Base-by-base conservation (phyloP, 2,113 vertebrate species). In the Paracanthobrama guichenoti region DNA sequence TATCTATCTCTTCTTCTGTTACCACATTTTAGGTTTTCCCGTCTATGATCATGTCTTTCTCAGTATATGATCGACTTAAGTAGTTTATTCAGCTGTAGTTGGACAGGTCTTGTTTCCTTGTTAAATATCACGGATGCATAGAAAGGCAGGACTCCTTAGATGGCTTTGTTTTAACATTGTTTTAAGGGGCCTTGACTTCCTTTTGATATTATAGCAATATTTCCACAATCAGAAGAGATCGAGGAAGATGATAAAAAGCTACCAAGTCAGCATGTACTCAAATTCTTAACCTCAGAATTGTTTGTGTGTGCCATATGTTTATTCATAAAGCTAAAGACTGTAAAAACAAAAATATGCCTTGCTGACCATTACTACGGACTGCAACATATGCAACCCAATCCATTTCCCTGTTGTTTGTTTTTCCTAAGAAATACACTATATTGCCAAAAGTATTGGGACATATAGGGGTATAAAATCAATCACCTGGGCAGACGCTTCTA, bases 71-170 rank as follows among this genome's bases (percentile, higher is more conserved):
- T 84, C 57, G 92, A 93, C 90, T 92, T 91, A 90, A 92, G 85
- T 91, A 92, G 93, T 94, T 94, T 93, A 91, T 87, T 92, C 92
- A 94, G 93, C 92, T 94, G 92, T 71, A 88, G 91, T 88, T 87
- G 91, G 88, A 92, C 91, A 91, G 87, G 89, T 85, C 88, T 85
- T 35, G 83, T 90, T 91, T 92, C 90, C 88, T 83, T 75, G 90
- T 50, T 78, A 88, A 83, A 83, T 87, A 69, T 89, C 87, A 85
- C 81, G 81, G 85, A 88, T 90, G 88, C 85, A 87, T 24, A 39
- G 80, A 83, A 44, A 86, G 88, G 79, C 75, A 79, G 83, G 87
- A 82, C n/a, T 62, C 57, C 83, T 84, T 82, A 76, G 83, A 86
- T 85, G 87, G 84, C 31, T 90, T 88, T 90, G 86, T 91, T 93